These are phyloP conservation scores for Xiphophorus birchmanni DNA, from an alignment of 2,797 vertebrate genomes.

Conservation along the genomic window DNA sequence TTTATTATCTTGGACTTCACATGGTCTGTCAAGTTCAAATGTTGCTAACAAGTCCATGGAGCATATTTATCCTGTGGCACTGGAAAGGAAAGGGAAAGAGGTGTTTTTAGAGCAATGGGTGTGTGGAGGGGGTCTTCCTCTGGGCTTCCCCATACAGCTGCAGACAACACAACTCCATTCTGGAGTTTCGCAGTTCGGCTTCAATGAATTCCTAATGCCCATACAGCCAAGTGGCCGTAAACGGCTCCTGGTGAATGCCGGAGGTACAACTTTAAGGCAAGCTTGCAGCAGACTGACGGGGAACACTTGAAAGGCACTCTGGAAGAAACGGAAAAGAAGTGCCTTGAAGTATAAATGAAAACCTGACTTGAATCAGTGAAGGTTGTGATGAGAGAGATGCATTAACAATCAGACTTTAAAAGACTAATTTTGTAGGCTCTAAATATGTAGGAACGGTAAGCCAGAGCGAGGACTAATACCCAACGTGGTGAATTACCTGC, in stretches of 20 bases:
- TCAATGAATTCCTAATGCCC: constrained; percentile 15
- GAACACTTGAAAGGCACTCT: constrained; percentile 47
- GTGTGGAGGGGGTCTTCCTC: constrained; percentile 45
- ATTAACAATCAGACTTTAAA: constrained; percentile 77
- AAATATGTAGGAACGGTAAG: constrained; percentile 75
- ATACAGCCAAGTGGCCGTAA: constrained; percentile 20
- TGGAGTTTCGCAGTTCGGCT: constrained; percentile 38
- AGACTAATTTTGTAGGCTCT: constrained; percentile 75
- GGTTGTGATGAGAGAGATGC: constrained; percentile 59
- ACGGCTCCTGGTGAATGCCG: constrained; percentile 10
- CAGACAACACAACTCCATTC: constrained; percentile 35
- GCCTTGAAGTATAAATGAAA: constrained; percentile 65
- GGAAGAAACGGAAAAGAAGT: constrained; percentile 57
- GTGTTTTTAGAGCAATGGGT: constrained; percentile 27
- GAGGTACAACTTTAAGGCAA: constrained; percentile 24
- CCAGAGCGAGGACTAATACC: constrained; percentile 73
- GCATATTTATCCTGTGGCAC: constrained; percentile 32
- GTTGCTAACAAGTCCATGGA: constrained; percentile 40
- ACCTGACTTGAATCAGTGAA: constrained; percentile 64
- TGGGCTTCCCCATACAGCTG: constrained; percentile 63
- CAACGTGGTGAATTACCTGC: constrained; percentile 80
- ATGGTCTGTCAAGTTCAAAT: constrained; percentile 32
- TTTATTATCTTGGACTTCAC: constrained; percentile 2
- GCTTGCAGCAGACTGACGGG: constrained; percentile 23
- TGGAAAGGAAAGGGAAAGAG: constrained; percentile 45